These are phyloP conservation scores for Ormyrus rosae DNA, from an alignment of 2,888 invertebrate species.

Conservation along the genomic window DNA sequence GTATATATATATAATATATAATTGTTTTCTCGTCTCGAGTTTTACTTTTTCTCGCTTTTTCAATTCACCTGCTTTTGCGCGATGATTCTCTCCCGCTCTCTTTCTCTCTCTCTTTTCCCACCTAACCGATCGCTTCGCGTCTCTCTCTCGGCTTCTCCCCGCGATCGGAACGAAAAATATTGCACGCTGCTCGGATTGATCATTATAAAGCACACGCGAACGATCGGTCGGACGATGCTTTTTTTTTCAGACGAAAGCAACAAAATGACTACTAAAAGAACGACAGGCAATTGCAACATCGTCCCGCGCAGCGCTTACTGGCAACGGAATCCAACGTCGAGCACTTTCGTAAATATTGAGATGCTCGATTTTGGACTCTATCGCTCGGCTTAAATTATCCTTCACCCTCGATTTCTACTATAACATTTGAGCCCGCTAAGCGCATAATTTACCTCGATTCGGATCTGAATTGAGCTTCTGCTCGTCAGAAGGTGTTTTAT, in stretches of 20 bases:
- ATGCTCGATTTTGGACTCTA: not conserved
- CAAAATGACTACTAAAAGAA: not conserved
- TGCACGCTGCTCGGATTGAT: slow-evolving; percentile 37
- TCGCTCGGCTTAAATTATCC: slow-evolving; percentile 7
- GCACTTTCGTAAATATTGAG: too few species aligned
- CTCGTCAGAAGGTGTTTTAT: not conserved
- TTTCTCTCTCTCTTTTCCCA: not conserved
- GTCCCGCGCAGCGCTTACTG: slow-evolving; percentile 21
- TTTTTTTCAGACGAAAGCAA: not conserved
- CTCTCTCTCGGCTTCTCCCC: not conserved
- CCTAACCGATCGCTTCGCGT: not conserved
- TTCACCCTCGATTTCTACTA: slow-evolving; percentile 22
- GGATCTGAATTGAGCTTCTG: slow-evolving; percentile 53
- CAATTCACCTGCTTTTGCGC: slow-evolving; percentile 48
- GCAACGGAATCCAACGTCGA: too few species aligned
- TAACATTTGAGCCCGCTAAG: slow-evolving; percentile 32
- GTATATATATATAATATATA: slow-evolving; percentile 60
- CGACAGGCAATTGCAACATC: slow-evolving; percentile 47
- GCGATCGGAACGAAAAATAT: slow-evolving; percentile 32
- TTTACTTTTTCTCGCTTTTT: slow-evolving; percentile 32
- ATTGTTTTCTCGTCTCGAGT: slow-evolving; percentile 47
- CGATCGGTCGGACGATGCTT: slow-evolving; percentile 14
- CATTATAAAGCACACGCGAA: slow-evolving; percentile 14
- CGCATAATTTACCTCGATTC: slow-evolving; percentile 60
- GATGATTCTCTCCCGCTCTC: slow-evolving; percentile 22